Percentiles rank a stretch among this genome's conserved stretches.
Evolutionary conservation across 2,797 vertebrate species (phyloP).

Genomic region (Natrix natrix): DNA sequence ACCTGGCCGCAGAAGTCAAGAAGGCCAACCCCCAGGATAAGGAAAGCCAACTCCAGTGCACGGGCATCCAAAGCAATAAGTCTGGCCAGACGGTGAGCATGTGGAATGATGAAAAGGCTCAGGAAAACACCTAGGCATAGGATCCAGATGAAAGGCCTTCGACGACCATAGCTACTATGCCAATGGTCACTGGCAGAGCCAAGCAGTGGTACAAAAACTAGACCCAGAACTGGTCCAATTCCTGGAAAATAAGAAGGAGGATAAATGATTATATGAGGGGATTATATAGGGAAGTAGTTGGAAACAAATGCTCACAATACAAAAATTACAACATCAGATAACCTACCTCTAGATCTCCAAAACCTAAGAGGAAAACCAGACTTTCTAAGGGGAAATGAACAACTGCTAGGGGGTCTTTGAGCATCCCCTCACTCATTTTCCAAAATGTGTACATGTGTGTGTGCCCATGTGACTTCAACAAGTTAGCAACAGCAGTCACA

Average conservation of each 20-base stretch:
- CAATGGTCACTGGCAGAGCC: constrained; percentile 82
- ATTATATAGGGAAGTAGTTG: neutral
- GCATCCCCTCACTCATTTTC: neutral
- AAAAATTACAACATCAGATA: neutral
- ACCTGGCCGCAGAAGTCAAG: constrained; percentile 85
- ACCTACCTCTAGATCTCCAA: neutral
- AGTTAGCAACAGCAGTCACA: neutral
- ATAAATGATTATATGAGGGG: neutral
- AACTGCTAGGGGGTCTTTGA: neutral
- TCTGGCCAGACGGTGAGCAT: constrained; percentile 70
- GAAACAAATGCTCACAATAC: neutral
- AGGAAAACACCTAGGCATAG: constrained; percentile 80
- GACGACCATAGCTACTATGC: constrained; percentile 79
- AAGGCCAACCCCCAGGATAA: constrained; percentile 78
- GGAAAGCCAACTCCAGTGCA: constrained; percentile 74
- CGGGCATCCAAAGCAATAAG: constrained; percentile 58
- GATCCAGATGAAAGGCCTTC: constrained; percentile 85
- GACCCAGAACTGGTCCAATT: constrained; percentile 80
- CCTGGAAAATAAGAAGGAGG: constrained; percentile 60
- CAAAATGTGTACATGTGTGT: neutral
- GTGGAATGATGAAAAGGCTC: constrained; percentile 80
- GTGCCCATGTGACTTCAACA: neutral
- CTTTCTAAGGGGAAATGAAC: neutral
- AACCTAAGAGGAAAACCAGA: neutral
- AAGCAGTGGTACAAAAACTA: constrained; percentile 78